Evolutionary conservation across 1,140 invertebrate species (phyloP), one percentile per base, ranked within the genome.

Genomic region (Atopsyche davidsoni): DNA sequence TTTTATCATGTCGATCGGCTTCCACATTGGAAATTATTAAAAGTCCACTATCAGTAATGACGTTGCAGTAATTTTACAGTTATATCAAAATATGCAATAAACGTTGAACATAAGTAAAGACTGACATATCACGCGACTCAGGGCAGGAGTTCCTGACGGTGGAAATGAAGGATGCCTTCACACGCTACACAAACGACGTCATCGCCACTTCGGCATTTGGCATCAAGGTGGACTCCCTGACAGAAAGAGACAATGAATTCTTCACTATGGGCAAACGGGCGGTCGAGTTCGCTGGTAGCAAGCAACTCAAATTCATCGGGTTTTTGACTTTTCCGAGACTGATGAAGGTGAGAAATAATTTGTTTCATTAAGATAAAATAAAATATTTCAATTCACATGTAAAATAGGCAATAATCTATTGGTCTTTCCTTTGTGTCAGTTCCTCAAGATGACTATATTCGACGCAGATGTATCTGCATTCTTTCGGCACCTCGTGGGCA

Each of bases 201-300:
- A 78, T 78, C 36, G 75, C 75, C 1, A 68, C 65, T 0, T 66
- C 66, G 3, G 73, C 74, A 0, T 78, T 78, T 47, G 77, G 77
- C 1, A 57, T 78, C 0, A 60, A 70, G 13, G 63, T 70, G 13
- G 65, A 75, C 55, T 75, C 75, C 0, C 63, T 75, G 18, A 57
- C 66, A 39, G 57, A 72, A 31, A 64, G 60, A 1, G 47, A 75
- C 0, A 75, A 76, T 48, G 63, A 75, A 25, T 76, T 78, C 59
- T 72, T 64, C 42, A 31, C 63, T 2, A 68, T 71, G 42, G 75
- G 72, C 0, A 64, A 67, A 46, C 57, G 61, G 4, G 45, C 67
- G 0, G 62, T 66, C 0, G 62, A 70, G 32, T 60, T 70, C 2
- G 47, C 48, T 0, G 60, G 62, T 13, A 38, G 21, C 2, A 56